Base-by-base conservation (phyloP, 2,113 vertebrate genomes). In the Coregonus clupeaformis region DNA sequence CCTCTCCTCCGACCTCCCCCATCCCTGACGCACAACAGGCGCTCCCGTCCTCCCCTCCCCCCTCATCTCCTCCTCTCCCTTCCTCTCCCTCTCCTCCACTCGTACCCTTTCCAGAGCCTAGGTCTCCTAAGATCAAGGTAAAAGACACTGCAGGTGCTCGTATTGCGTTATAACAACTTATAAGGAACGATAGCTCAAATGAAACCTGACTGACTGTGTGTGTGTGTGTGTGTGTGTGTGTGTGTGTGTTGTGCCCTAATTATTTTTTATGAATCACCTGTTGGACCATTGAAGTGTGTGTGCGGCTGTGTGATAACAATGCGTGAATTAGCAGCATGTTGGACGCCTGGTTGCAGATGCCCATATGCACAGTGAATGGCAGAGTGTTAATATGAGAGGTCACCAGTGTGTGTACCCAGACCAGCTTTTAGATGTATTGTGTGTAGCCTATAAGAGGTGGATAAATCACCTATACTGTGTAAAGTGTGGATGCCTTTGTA, bases 41-140 rank as follows among this genome's bases (percentile, higher is more conserved):
- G 64, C 72, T 84, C 77, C 80, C 83, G 69, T 18, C 52, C 78
- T 70, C 77, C 68, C 81, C 6, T 47, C 79, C 74, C 75, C 9
- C 80, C 60, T 42, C 25, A 80, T 83, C 72, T 42, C 6, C 77
- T 83, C 81, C 91, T 76, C 82, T 76, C 69, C 82, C 91, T 78
- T 85, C 90, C 81, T 85, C 85, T 27, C 82, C 85, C 90, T 92
- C 89, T 86, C 92, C 93, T 85, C 94, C 94, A 80, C 71, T 80
- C 20, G 89, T 90, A 47, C 87, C 90, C 79, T 92, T 90, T 70
- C 91, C 92, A 87, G 93, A 95, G 80, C 87, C 88, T 87, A 92
- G 86, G 73, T 93, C 95, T 80, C 89, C 94, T 66, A 91, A 93
- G 59, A 68, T 94, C 76, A 96, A 98, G 96, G 98, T 98, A 97